Base-by-base conservation (phyloP, 1,140 invertebrate species). In the Drosophila bifasciata region DNA sequence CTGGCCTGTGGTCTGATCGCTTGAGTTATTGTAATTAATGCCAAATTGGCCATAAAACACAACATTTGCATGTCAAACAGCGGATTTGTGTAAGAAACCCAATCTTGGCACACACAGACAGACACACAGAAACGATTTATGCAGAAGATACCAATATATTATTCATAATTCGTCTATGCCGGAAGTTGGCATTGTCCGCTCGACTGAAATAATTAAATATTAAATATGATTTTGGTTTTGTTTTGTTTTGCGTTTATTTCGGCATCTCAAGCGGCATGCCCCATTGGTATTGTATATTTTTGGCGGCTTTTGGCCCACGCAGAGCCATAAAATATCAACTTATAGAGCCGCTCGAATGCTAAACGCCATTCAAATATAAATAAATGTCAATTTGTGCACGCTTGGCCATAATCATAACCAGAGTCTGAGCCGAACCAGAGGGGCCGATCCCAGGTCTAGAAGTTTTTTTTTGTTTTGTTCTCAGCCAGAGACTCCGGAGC, bases 1-100 rank as follows among this genome's bases (percentile, higher is more conserved):
- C 45, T 71, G 3, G 19, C 19, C 19, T 81, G n/a, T n/a, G n/a
- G n/a, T n/a, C n/a, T n/a, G n/a, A n/a, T n/a, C n/a, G n/a, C n/a
- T n/a, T n/a, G 74, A 81, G 63, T 60, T 79, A 83, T 86, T 88
- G 78, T 86, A 86, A 86, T 86, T 88, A 88, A 86, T 88, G 83
- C 64, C 75, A 89, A 89, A 89, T 89, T 89, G 86, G 80, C 77
- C 52, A 85, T 89, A 89, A 89, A 89, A 89, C 80, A 85, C 86
- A 80, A 89, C 85, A 89, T 89, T 89, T 89, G 80, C 85, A 89
- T 89, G 74, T 81, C 85, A 89, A 89, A 60, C 70, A 88, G 83
- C 40, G 28, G 45, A 67, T 73, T 74, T 81, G 66, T 36, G 32
- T 36, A 36, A 36, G 32, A 36, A 13, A 36, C 11, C 32, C 32